phyloP scores from a whole-genome alignment of 2,113 vertebrate species.

The Scophthalmus maximus region DNA sequence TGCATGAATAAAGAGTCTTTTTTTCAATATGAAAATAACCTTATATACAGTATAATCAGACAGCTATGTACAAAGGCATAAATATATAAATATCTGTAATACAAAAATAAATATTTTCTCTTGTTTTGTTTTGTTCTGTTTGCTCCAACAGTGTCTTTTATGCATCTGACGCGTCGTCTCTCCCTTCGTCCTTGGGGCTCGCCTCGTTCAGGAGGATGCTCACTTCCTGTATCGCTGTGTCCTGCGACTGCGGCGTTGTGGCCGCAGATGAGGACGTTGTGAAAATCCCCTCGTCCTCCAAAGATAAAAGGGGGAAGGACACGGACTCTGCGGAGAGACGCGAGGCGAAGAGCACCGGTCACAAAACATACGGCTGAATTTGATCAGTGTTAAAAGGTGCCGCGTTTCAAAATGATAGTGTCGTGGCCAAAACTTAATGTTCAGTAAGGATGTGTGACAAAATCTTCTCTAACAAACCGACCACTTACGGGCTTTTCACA shows the following conservation, averaged over 20 bases:
- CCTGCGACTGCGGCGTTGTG: conserved; percentile 72
- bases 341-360: neutral
- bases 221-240: conserved; percentile 79
- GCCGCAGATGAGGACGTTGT: conserved; percentile 73
- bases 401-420: no score
- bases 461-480: no score
- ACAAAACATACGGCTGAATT: conserved; percentile 8
- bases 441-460: no score
- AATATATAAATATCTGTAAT: conserved; percentile 99
- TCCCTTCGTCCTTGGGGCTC: conserved; percentile 49
- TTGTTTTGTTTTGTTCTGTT: conserved; percentile 81
- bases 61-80: conserved; percentile 97
- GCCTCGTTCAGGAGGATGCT: conserved; percentile 60
- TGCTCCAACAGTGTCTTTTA: conserved; percentile 71
- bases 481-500: no score
- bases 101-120: conserved; percentile 99
- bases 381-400: no score
- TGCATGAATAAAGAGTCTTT: conserved; percentile 56
- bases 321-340: conserved; percentile 66
- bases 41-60: conserved; percentile 88
- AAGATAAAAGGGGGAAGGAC: conserved; percentile 84
- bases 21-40: conserved; percentile 82
- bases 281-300: conserved; percentile 84
- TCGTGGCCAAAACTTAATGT: no score
- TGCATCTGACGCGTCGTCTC: conserved; percentile 63